Conservation (phyloP, 2,888 invertebrate species). For the Didymodactylos carnosus region DNA sequence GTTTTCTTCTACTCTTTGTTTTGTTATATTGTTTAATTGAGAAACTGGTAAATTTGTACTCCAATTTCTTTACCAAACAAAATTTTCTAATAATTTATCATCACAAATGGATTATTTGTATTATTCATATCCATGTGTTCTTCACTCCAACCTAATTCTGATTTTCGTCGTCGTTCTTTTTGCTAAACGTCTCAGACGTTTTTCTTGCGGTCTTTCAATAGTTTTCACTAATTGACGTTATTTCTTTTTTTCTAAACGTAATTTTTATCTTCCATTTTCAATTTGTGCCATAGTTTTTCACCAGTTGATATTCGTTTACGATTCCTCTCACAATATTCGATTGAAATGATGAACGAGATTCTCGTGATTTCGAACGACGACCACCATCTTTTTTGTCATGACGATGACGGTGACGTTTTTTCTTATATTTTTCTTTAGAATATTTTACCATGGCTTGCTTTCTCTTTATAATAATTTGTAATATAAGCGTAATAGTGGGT, state of each 20-base stretch:
- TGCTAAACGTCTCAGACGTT: background rate
- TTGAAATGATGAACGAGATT: background rate
- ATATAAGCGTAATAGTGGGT: no score
- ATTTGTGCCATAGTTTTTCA: background rate
- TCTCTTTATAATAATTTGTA: no score
- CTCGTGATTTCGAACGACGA: no score
- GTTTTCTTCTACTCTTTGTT: constrained; percentile 15
- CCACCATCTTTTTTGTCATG: background rate
- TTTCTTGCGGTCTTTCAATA: background rate
- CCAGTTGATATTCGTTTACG: background rate
- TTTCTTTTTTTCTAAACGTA: no score
- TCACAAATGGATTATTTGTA: constrained; percentile 93
- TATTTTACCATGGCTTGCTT: no score
- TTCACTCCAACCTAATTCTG: no score
- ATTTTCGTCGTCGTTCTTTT: no score
- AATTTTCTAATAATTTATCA: constrained; percentile 73
- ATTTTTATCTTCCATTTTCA: no score
- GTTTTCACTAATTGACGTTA: background rate
- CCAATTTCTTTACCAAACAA: no score
- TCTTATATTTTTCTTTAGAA: no score
- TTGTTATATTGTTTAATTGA: constrained; percentile 17
- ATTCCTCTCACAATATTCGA: background rate
- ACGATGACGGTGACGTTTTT: no score
- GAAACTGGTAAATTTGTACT: constrained; percentile 35
- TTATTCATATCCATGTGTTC: constrained; percentile 96